phyloP scores from a whole-genome alignment of 1,140 invertebrate species.

The Thaumatotibia leucotreta region DNA sequence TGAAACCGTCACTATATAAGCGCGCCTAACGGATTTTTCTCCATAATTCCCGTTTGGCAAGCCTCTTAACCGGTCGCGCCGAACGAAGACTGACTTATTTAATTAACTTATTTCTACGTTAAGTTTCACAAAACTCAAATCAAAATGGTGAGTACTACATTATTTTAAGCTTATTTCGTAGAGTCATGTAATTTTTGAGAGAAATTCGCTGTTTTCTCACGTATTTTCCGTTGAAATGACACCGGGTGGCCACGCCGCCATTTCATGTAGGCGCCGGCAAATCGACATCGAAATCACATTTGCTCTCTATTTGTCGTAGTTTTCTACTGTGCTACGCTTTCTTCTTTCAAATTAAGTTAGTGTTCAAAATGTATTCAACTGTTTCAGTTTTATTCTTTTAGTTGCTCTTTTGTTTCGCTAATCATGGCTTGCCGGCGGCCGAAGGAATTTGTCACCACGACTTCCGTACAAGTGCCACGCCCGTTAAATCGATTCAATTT shows the following conservation, averaged over 20 bases:
- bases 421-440: background rate
- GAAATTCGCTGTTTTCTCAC: background rate
- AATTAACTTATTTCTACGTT: conserved; percentile 68
- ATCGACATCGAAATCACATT: background rate
- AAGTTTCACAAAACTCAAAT: conserved; percentile 67
- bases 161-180: conserved; percentile 19
- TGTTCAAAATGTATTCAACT: background rate
- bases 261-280: conserved; percentile 38
- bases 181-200: background rate
- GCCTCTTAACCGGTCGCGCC: conserved; percentile 70
- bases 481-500: background rate
- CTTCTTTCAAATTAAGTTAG: background rate
- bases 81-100: conserved; percentile 70
- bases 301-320: background rate
- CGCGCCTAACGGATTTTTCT: conserved; percentile 51
- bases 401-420: background rate
- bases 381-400: background rate
- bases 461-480: background rate
- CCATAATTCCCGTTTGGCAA: conserved; percentile 67
- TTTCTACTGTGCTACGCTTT: background rate
- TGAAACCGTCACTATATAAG: conserved; percentile 49
- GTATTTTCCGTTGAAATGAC: conserved; percentile 23
- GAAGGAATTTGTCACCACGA: background rate
- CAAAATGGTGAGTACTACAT: conserved; percentile 66
- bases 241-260: conserved; percentile 55